phyloP scores from a whole-genome alignment of 2,113 vertebrate genomes.

The Epinephelus cyanopodus region DNA sequence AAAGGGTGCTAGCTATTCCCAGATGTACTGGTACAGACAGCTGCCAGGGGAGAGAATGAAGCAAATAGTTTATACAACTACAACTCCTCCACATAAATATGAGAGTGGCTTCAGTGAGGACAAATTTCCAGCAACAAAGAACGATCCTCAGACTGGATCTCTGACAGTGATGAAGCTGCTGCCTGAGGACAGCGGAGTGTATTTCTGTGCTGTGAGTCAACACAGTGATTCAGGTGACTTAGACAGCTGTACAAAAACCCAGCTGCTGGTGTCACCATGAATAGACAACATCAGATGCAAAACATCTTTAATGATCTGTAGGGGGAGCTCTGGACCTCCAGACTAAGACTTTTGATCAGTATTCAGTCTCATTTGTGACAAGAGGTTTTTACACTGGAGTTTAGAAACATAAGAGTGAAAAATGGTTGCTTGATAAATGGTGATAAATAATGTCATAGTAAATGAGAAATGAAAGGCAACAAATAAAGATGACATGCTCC shows the following conservation, averaged over 20 bases:
- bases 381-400: not conserved
- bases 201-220: constrained; percentile 41
- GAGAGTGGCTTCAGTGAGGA: constrained; percentile 15
- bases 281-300: not conserved
- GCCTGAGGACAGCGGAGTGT: constrained; percentile 31
- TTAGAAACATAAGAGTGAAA: not conserved
- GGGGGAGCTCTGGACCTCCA: not conserved
- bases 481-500: no score
- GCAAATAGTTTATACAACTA: constrained; percentile 44
- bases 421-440: no score
- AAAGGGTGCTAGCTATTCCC: rapidly evolving
- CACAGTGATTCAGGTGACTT: constrained; percentile 30
- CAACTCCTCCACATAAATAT: rapidly evolving
- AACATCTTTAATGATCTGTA: not conserved
- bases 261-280: not conserved
- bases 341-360: not conserved
- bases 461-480: not conserved
- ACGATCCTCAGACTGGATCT: constrained; percentile 38
- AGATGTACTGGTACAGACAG: constrained; percentile 72
- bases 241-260: constrained; percentile 27
- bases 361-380: not conserved
- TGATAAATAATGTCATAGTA: not conserved
- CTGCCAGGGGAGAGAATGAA: constrained; percentile 52
- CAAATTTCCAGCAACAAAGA: constrained; percentile 13
- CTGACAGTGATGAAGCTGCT: constrained; percentile 58